Evolutionary conservation across 2,113 vertebrate genomes (phyloP).

Genomic region (Sakesphorus luctuosus): DNA sequence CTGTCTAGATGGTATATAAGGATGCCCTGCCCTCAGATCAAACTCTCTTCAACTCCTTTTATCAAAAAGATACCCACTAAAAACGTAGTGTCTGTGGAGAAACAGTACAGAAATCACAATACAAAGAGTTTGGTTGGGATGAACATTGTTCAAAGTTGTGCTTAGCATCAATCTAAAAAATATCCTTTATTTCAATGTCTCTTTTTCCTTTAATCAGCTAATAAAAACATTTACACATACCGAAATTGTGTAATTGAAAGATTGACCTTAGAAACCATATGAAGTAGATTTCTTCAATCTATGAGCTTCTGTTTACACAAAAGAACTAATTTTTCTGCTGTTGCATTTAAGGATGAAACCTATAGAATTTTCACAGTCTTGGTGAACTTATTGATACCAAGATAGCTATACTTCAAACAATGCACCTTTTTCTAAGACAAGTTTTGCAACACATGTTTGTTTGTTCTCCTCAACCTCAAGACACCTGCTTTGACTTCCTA

Average conservation of each 20-base stretch:
- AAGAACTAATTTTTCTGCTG: not conserved
- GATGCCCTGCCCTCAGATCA: not conserved
- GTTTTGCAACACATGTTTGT: not conserved
- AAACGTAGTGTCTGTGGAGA: not conserved
- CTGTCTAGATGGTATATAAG: not conserved
- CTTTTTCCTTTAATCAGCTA: not conserved
- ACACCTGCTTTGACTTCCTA: not conserved
- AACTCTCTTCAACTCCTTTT: not conserved
- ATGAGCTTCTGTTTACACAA: not conserved
- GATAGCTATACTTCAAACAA: not conserved
- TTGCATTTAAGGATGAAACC: not conserved
- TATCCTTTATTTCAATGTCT: not conserved
- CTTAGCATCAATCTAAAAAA: not conserved
- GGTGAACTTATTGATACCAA: not conserved
- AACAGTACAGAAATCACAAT: not conserved
- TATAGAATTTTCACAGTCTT: not conserved
- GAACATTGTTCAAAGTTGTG: not conserved
- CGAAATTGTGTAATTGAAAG: not conserved
- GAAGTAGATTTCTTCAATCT: not conserved
- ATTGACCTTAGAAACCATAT: not conserved
- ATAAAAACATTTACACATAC: not conserved
- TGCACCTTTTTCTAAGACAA: not conserved
- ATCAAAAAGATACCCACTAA: not conserved
- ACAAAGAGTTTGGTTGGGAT: not conserved
- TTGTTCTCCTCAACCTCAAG: not conserved